Percentiles rank a stretch among this genome's conserved stretches.
Evolutionary conservation across 2,797 vertebrate species (phyloP).

Genomic region (Poecilia picta): DNA sequence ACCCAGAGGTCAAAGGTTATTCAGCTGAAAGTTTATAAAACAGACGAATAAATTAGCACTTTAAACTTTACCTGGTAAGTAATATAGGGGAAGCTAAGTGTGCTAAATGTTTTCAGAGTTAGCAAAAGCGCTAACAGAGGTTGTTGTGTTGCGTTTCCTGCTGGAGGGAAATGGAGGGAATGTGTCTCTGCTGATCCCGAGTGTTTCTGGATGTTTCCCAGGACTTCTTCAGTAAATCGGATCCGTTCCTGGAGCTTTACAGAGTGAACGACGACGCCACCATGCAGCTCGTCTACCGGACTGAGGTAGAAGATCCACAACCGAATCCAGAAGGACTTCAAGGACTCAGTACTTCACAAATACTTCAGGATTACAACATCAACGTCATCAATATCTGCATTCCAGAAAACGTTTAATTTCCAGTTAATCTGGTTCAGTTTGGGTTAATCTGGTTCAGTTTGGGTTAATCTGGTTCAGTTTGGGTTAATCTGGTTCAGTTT

Average conservation of each 20-base stretch:
- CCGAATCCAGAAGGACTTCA: no score
- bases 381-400: not conserved
- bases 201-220: constrained; percentile 55
- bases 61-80: no score
- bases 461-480: no score
- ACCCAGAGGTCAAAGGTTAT: no score
- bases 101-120: no score
- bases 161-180: not conserved
- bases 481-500: no score
- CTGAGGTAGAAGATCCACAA: constrained; percentile 81
- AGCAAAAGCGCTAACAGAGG: not conserved
- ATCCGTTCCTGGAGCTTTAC: constrained; percentile 97
- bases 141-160: not conserved
- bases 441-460: no score
- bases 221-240: constrained; percentile 99
- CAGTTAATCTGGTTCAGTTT: not conserved
- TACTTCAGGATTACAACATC: no score
- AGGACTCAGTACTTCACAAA: no score
- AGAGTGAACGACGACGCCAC: constrained; percentile 94
- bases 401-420: not conserved
- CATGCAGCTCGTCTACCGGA: constrained; percentile 95
- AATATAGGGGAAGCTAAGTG: no score
- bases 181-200: not conserved
- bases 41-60: no score
- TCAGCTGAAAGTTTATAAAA: no score